Evolutionary conservation across 1,140 invertebrate species (phyloP), one percentile per base, ranked within the genome.

Genomic region (Steinernema feltiae): DNA sequence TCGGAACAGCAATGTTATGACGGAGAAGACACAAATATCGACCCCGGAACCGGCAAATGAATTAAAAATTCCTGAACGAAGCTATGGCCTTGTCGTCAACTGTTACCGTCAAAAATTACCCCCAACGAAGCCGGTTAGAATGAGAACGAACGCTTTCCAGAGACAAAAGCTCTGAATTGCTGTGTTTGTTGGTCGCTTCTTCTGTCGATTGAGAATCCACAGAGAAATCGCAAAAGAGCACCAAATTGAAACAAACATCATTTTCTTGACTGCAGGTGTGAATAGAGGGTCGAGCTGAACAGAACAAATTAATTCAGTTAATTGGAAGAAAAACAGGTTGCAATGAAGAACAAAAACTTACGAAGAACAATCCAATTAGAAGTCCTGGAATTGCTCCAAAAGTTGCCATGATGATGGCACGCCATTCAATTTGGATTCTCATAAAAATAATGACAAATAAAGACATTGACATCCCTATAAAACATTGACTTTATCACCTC

Each of bases 181-280:
- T 24, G 76, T 71, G 76, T 77, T 82, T 18, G 80, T 82, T 3
- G 63, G 30, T 17, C 84, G 81, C 72, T 85, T 85, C 71, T 82
- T 76, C 63, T 80, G 72, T 27, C 63, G 32, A 73, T 85, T 85
- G 1, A 85, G 78, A 21, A 85, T 69, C 35, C 78, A 76, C 17
- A 85, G 73, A 2, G 82, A 77, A 31, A 84, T 75, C 7, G 84
- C 84, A 73, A 85, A 85, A n/a, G 84, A 63, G 69, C 82, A 82
- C 83, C 83, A 84, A 35, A 85, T 82, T n/a, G 79, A 74, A 27
- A 84, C 83, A 73, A 85, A 85, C 17, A 78, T 48, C 81, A 85
- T 84, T 78, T 85, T 85, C 78, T 85, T 85, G 69, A 80, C 71
- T 18, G 71, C 21, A 30, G 72, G 63, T n/a, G 63, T 75, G 63